Evolutionary conservation across 2,113 vertebrate genomes (phyloP).

Genomic region (Colistium nudipinnis): DNA sequence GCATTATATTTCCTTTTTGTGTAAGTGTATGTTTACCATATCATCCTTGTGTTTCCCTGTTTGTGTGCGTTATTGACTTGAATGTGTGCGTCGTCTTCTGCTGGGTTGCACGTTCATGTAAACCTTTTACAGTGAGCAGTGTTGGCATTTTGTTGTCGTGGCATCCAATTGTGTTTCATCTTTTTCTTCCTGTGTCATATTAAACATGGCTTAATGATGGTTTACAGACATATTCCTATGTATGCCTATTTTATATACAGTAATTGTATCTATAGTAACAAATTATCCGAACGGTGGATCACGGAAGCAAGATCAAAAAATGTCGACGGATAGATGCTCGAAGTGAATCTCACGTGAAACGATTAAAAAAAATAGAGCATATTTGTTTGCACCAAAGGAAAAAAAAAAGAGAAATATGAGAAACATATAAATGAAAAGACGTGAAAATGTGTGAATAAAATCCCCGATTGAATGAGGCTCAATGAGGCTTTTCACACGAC

Average conservation of each 20-base stretch:
- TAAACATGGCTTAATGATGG: constrained; percentile 21
- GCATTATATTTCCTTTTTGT: constrained; percentile 24
- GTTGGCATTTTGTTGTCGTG: constrained; percentile 32
- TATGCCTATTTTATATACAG: neutral
- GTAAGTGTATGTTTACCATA: constrained; percentile 16
- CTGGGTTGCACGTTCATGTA: neutral
- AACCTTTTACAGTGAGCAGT: neutral
- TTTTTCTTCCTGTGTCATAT: constrained; percentile 4
- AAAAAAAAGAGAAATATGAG: neutral
- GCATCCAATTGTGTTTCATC: neutral
- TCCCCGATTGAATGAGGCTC: constrained; percentile 21
- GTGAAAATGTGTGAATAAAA: neutral
- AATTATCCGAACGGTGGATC: no score
- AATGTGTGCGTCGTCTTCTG: neutral
- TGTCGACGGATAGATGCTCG: neutral
- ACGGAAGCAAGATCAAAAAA: no score
- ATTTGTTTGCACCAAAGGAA: neutral
- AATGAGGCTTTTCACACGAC: constrained; percentile 25
- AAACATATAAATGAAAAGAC: neutral
- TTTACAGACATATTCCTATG: neutral
- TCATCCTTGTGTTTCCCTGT: neutral
- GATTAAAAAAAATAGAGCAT: no score
- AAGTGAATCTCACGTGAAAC: neutral
- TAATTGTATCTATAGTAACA: neutral
- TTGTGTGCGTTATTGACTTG: neutral